A percentile compares a stretch with the other conserved stretches of the same genome.
phyloP scores from a whole-genome alignment of 2,888 invertebrate genomes.

The Drosophila dives region DNA sequence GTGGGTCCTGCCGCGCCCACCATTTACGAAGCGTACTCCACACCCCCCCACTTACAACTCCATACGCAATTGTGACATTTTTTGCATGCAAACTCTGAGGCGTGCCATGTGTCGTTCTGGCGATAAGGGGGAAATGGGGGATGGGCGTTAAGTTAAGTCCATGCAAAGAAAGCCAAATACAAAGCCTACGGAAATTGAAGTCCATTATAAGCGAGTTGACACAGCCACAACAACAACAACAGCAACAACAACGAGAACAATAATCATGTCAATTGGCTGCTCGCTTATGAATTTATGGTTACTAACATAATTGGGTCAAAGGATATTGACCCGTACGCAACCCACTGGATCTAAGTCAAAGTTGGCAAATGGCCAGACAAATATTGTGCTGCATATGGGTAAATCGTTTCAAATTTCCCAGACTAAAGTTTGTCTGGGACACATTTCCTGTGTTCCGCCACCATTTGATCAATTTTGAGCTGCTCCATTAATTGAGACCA shows the following conservation, averaged over 20 bases:
- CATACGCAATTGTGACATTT: slow-evolving; percentile 46
- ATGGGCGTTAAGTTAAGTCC: slow-evolving; percentile 38
- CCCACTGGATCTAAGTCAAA: slow-evolving; percentile 18
- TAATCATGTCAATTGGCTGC: slow-evolving; percentile 66
- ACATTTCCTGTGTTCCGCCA: slow-evolving; percentile 37
- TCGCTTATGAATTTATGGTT: slow-evolving; percentile 57
- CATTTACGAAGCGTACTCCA: slow-evolving; percentile 38
- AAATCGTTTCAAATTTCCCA: slow-evolving; percentile 41
- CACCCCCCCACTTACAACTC: slow-evolving; percentile 41
- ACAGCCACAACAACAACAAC: slow-evolving; percentile 27
- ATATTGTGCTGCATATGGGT: slow-evolving; percentile 21
- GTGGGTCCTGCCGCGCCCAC: slow-evolving; percentile 70
- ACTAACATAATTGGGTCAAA: slow-evolving; percentile 80
- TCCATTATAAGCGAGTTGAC: slow-evolving; percentile 64
- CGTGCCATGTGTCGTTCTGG: slow-evolving; percentile 48
- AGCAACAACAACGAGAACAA: slow-evolving; percentile 35
- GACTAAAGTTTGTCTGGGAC: slow-evolving; percentile 59
- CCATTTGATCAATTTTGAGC: slow-evolving; percentile 27
- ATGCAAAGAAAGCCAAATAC: slow-evolving; percentile 49
- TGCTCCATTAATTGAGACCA: slow-evolving; percentile 16
- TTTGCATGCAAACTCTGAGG: slow-evolving; percentile 63
- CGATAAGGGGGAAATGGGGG: neutral
- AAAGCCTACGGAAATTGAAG: slow-evolving; percentile 70
- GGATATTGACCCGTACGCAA: slow-evolving; percentile 80
- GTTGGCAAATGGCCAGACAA: slow-evolving; percentile 52